A percentile compares a stretch with the other conserved stretches of the same genome.
Evolutionary conservation across 2,888 invertebrate species (phyloP).

Genomic region (Heliconius sara): DNA sequence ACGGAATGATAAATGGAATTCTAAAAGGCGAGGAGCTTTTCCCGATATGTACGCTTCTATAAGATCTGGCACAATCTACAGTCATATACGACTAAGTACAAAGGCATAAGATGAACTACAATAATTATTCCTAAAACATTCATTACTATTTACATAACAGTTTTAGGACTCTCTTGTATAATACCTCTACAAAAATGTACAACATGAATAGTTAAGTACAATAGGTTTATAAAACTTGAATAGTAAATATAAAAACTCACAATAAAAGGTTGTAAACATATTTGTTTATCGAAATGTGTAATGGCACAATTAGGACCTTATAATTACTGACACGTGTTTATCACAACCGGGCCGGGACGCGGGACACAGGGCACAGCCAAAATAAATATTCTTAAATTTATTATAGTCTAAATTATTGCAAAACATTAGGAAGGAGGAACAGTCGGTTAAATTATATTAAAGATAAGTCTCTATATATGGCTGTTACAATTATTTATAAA

Average conservation of each 20-base stretch:
- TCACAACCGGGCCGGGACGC: slow-evolving; percentile 47
- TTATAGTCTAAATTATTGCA: slow-evolving; percentile 37
- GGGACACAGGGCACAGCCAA: slow-evolving; percentile 39
- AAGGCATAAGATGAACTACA: slow-evolving; percentile 11
- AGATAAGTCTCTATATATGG: not conserved
- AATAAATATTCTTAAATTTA: slow-evolving; percentile 34
- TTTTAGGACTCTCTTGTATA: slow-evolving; percentile 2
- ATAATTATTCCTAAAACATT: slow-evolving; percentile 14
- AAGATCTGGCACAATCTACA: slow-evolving; percentile 34
- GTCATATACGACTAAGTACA: slow-evolving; percentile 12
- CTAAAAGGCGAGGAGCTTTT: slow-evolving; percentile 25
- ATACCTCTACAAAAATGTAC: slow-evolving; percentile 15
- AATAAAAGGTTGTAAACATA: slow-evolving; percentile 40
- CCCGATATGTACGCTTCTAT: slow-evolving; percentile 37
- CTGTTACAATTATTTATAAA: not conserved
- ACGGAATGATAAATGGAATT: slow-evolving; percentile 44
- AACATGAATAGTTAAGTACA: slow-evolving; percentile 14
- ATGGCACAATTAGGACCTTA: slow-evolving; percentile 38
- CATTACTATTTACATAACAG: slow-evolving; percentile 20
- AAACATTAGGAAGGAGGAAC: slow-evolving; percentile 39
- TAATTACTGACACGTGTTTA: slow-evolving; percentile 26
- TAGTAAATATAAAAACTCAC: slow-evolving; percentile 29
- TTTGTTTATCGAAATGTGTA: slow-evolving; percentile 28
- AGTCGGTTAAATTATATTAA: slow-evolving; percentile 24
- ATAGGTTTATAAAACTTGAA: slow-evolving; percentile 13